phyloP scores from a whole-genome alignment of 2,797 vertebrate species.

The Alauda arvensis region DNA sequence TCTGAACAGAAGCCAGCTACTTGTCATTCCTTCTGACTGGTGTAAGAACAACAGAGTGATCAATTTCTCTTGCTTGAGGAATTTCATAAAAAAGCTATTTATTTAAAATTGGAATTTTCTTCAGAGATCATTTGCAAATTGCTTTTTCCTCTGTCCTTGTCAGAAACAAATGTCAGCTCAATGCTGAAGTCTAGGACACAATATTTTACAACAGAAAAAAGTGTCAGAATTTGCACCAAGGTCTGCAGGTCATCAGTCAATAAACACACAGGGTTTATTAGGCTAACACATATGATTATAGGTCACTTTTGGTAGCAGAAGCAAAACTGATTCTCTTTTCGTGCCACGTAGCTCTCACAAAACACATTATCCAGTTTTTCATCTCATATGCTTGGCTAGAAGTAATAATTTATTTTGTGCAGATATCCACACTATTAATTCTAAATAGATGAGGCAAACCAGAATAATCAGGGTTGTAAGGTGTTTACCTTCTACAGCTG shows the following conservation, averaged over 20 bases:
- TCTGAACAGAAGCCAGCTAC: background rate
- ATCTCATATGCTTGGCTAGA: background rate
- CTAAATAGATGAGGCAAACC: slow-evolving; percentile 2
- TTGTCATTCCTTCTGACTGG: background rate
- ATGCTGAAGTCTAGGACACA: background rate
- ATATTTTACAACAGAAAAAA: background rate
- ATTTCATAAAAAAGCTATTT: background rate
- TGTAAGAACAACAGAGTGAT: rapidly evolving
- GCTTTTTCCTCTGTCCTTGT: background rate
- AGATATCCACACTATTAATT: background rate
- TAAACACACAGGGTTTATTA: background rate
- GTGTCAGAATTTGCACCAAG: background rate
- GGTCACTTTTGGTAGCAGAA: background rate
- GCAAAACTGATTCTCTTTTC: slow-evolving; percentile 38
- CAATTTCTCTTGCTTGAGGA: background rate
- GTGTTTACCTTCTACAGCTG: background rate
- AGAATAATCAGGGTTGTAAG: background rate
- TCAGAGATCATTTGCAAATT: background rate
- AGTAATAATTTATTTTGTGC: background rate
- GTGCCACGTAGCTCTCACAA: background rate
- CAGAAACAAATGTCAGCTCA: background rate
- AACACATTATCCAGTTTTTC: slow-evolving; percentile 12
- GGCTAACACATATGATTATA: slow-evolving; percentile 5
- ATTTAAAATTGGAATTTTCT: background rate
- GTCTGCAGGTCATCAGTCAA: no score